Conservation (phyloP, 2,113 vertebrate genomes). For the Notechis scutatus region DNA sequence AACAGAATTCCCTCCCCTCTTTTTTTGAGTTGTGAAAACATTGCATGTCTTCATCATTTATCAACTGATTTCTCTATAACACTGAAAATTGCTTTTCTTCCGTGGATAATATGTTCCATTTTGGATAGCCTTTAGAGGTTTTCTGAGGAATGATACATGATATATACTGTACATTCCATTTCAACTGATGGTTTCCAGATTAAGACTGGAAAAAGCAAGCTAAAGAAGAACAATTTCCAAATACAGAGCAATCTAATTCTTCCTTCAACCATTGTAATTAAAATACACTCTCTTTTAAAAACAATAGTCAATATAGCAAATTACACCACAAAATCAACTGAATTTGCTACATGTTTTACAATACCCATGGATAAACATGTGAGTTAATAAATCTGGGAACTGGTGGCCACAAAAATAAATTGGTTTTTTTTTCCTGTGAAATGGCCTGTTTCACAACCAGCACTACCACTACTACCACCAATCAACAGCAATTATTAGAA, state of each 20-base stretch:
- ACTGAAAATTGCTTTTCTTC: neutral
- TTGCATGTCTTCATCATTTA: accelerated
- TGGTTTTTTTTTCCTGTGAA: constrained; percentile 48
- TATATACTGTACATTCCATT: neutral
- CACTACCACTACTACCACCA: neutral
- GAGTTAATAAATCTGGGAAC: constrained; percentile 17
- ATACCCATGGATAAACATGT: constrained; percentile 30
- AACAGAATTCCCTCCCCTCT: neutral
- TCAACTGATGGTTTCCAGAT: neutral
- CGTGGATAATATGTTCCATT: neutral
- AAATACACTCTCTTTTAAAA: constrained; percentile 10
- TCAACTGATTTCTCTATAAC: neutral
- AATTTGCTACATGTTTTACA: constrained; percentile 54
- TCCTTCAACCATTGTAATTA: neutral
- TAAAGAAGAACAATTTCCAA: neutral
- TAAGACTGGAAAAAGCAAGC: neutral
- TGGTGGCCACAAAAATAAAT: constrained; percentile 67
- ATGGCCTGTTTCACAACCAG: constrained; percentile 20
- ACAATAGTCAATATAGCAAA: neutral
- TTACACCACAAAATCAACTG: neutral
- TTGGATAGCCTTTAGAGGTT: neutral
- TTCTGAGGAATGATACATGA: neutral
- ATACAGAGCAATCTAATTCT: neutral
- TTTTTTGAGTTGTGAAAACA: neutral
- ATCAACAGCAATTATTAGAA: constrained; percentile 53